Evolutionary conservation across 2,888 invertebrate species (phyloP).

Genomic region (Nasonia oneida): DNA sequence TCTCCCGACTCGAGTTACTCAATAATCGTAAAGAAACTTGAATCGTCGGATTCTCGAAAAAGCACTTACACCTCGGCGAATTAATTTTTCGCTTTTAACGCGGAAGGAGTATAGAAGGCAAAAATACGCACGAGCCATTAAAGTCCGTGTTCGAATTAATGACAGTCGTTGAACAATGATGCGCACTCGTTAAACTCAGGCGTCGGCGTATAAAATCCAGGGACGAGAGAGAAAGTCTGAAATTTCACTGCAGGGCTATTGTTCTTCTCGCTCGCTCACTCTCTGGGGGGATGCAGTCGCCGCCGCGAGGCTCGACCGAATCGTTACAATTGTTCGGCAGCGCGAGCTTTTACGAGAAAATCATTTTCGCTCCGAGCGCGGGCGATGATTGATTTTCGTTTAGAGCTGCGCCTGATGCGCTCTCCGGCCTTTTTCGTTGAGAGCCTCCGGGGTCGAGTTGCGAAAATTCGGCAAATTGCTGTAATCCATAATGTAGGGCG

Average conservation of each 20-base stretch:
- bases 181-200: slow-evolving; percentile 56
- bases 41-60: neutral
- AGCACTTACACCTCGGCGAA: neutral
- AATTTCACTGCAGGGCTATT: slow-evolving; percentile 30
- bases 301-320: slow-evolving; percentile 29
- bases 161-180: slow-evolving; percentile 57
- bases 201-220: slow-evolving; percentile 38
- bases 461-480: neutral
- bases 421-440: neutral
- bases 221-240: neutral
- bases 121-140: slow-evolving; percentile 31
- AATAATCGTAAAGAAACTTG: neutral
- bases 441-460: neutral
- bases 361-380: neutral
- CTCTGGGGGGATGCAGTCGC: neutral
- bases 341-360: slow-evolving; percentile 22
- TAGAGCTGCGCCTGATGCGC: neutral
- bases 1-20: neutral
- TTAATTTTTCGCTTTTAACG: neutral
- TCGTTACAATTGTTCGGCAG: slow-evolving; percentile 37
- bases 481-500: neutral
- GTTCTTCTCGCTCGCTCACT: neutral
- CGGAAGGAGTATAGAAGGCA: neutral
- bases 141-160: slow-evolving; percentile 54
- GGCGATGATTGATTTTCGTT: slow-evolving; percentile 55